Conservation (phyloP, 2,888 invertebrate genomes). For the Amiota communis region DNA sequence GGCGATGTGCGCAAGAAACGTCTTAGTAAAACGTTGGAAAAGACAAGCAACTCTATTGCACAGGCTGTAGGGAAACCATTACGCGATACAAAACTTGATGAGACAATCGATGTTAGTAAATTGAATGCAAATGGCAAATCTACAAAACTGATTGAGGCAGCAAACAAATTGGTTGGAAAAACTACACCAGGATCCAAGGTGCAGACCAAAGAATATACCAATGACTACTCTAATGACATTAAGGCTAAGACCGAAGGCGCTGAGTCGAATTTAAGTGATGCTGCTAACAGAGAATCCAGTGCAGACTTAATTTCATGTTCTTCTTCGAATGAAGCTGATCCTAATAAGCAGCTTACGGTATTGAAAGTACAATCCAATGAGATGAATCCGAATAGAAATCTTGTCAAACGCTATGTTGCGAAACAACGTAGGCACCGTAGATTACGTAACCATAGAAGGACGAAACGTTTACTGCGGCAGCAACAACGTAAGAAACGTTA, state of each 20-base stretch:
- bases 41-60: background rate
- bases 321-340: background rate
- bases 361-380: slow-evolving; percentile 24
- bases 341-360: too few relatives aligned
- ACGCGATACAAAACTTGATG: slow-evolving; percentile 37
- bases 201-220: background rate
- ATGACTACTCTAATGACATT: background rate
- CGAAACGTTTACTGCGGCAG: slow-evolving; percentile 23
- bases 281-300: background rate
- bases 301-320: too few relatives aligned
- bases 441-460: background rate
- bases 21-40: background rate
- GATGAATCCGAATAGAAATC: slow-evolving; percentile 39
- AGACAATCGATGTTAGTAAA: slow-evolving; percentile 25
- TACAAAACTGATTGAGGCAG: background rate
- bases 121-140: background rate
- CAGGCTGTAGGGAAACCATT: background rate
- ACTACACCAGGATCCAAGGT: background rate
- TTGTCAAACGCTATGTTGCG: slow-evolving; percentile 41
- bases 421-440: background rate
- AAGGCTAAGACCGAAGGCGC: background rate
- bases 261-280: background rate
- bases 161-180: background rate
- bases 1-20: background rate
- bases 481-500: slow-evolving; percentile 29